Base-by-base conservation (phyloP, 2,888 invertebrate species). In the Dasypogon diadema region DNA sequence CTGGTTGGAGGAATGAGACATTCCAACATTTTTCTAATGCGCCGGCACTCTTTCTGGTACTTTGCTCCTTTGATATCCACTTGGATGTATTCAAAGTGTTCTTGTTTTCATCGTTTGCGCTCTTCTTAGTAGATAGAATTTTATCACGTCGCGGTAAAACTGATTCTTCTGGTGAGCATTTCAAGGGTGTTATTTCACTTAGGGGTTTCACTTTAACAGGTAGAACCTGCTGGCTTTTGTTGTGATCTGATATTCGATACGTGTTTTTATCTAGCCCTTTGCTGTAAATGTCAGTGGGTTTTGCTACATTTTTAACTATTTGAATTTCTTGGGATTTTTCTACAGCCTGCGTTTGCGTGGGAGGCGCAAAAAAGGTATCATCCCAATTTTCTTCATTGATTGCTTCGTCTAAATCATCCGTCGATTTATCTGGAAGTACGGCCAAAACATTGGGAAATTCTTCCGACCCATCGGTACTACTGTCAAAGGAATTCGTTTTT, bases 401-500 rank as follows among this genome's bases (percentile, higher is more conserved):
- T 0, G 84, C 85, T 60, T 82, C 81, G 76, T 85, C 85, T 58
- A 84, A 80, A 76, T 84, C 82, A 0, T 82, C 78, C 2, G 74
- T 74, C 75, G 75, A 80, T 6, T 75, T 78, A 26, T 79, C 68
- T n/a, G 51, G 55, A 12, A 56, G 37, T 14, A 54, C 16, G 16
- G 30, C 54, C 18, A 10, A 3, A 48, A 14, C 5, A 24, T 73
- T 30, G 5, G 24, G 16, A 34, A 30, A 54, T 21, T 30, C 2
- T 3, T 54, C 70, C 4, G 30, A 2, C 5, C 24, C n/a, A 30
- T 54, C 54, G 12, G 30, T 54, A 46, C 22, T 10, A 16, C 2
- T 70, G 34, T 37, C 60, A 24, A 63, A 48, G 26, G 77, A 77
- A 60, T 34, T 70, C 2, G 63, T 72, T 63, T 77, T 77, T 2